Percentiles rank a stretch among this genome's conserved stretches.
Conservation (phyloP, 2,888 invertebrate species). For the Stenchaetothrips biformis region DNA sequence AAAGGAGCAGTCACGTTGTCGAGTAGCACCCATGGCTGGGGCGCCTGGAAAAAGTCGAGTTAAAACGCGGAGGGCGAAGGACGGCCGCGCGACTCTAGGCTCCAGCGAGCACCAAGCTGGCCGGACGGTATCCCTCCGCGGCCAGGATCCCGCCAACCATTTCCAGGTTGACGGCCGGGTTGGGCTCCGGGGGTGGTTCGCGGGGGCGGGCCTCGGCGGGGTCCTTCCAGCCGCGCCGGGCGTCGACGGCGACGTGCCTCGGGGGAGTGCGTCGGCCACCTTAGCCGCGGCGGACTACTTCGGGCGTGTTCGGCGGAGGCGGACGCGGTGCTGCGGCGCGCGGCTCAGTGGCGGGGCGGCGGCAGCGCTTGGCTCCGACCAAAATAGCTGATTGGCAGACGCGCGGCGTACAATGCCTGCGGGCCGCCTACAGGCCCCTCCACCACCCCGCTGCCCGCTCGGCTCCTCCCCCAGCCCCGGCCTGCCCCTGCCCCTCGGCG, state of each 20-base stretch:
- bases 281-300: constrained; percentile 32
- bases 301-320: constrained; percentile 31
- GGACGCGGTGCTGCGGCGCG: constrained; percentile 26
- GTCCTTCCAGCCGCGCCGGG: too few relatives aligned
- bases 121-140: background rate
- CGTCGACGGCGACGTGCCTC: background rate
- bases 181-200: too few relatives aligned
- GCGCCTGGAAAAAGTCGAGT: background rate
- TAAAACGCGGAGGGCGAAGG: background rate
- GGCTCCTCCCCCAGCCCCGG: background rate
- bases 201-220: too few relatives aligned
- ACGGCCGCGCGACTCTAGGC: background rate
- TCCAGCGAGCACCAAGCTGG: too few relatives aligned
- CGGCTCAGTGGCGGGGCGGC: constrained; percentile 19
- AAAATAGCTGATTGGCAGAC: constrained; percentile 34
- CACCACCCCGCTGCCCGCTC: background rate
- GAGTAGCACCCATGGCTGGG: background rate
- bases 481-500: background rate
- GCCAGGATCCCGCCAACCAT: background rate
- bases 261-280: background rate
- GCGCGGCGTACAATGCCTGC: constrained; percentile 33
- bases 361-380: constrained; percentile 28
- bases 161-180: background rate
- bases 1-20: too few relatives aligned
- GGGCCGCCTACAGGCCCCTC: background rate